Evolutionary conservation across 1,140 invertebrate genomes (phyloP).

Genomic region (Lutraria rhynchaena): DNA sequence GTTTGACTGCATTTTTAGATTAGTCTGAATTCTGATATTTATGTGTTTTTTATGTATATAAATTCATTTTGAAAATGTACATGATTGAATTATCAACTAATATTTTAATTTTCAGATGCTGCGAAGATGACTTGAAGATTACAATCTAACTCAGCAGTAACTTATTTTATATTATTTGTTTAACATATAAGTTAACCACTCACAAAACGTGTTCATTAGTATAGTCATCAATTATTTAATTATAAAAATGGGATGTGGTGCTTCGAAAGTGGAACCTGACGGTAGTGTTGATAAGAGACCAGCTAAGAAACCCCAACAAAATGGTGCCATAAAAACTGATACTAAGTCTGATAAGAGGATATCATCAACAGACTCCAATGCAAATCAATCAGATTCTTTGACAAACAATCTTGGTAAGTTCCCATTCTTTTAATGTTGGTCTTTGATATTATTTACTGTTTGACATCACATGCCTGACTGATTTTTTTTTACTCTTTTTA

Average conservation of each 20-base stretch:
- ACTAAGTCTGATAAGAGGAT: constrained; percentile 24
- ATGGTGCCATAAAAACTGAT: constrained; percentile 14
- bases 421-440: too few relatives aligned
- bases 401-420: constrained; percentile 60
- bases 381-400: constrained; percentile 44
- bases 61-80: too few relatives aligned
- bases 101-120: neutral
- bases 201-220: constrained; percentile 18
- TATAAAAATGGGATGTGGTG: constrained; percentile 60
- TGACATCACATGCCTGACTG: too few relatives aligned
- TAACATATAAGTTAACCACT: too few relatives aligned
- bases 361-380: constrained; percentile 53
- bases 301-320: constrained; percentile 24
- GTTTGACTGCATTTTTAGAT: too few relatives aligned
- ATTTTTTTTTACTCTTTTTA: too few relatives aligned
- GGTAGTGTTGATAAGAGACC: neutral
- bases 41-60: too few relatives aligned
- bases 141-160: too few relatives aligned
- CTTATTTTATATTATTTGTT: too few relatives aligned
- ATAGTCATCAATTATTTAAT: neutral
- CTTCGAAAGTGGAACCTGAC: constrained; percentile 48
- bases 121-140: neutral
- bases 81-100: neutral
- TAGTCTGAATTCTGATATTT: too few relatives aligned
- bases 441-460: too few relatives aligned